Evolutionary conservation across 2,888 invertebrate genomes (phyloP).

Genomic region (Chorisops tibialis): DNA sequence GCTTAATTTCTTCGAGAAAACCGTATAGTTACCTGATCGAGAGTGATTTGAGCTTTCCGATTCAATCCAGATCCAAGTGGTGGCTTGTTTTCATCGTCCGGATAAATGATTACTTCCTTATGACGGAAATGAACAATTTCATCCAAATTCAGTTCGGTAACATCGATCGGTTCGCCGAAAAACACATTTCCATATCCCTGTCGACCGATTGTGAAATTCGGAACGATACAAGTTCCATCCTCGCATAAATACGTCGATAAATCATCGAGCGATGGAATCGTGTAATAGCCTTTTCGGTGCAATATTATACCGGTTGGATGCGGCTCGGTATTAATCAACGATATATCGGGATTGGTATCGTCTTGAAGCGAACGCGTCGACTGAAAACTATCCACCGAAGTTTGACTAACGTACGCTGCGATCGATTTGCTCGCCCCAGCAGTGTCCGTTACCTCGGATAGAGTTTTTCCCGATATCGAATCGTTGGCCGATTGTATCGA

Average conservation of each 20-base stretch:
- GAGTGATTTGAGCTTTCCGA: conserved; percentile 82
- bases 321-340: conserved; percentile 45
- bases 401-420: conserved; percentile 33
- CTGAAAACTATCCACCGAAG: conserved; percentile 41
- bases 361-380: conserved; percentile 40
- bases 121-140: conserved; percentile 85
- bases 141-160: conserved; percentile 82
- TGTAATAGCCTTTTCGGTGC: conserved; percentile 78
- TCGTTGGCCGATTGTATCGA: not conserved
- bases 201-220: conserved; percentile 84
- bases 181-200: conserved; percentile 87
- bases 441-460: not conserved
- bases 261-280: conserved; percentile 80
- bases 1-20: not conserved
- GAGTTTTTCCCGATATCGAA: not conserved
- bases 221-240: conserved; percentile 73
- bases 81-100: conserved; percentile 85
- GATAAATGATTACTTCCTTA: conserved; percentile 94
- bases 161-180: conserved; percentile 80
- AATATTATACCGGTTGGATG: conserved; percentile 76
- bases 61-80: conserved; percentile 84
- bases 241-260: conserved; percentile 68
- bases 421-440: not conserved
- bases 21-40: conserved; percentile 68
- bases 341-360: conserved; percentile 34